Evolutionary conservation across 2,888 invertebrate species (phyloP), one percentile per base, ranked within the genome.

Genomic region (Drosophila quinaria): DNA sequence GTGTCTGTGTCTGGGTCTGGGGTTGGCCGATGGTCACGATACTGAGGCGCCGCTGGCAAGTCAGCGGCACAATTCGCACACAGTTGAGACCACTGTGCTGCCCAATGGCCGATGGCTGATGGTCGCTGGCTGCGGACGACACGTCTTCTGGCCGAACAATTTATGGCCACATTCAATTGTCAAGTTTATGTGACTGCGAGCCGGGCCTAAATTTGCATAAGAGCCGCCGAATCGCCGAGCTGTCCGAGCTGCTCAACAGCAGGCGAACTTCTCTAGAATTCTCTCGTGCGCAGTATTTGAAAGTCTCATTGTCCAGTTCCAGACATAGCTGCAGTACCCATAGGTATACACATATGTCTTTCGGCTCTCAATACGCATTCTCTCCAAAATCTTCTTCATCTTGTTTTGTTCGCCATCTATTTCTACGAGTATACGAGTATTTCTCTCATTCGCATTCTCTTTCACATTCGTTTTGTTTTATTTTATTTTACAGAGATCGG

Each of bases 121-220:
- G 33, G 31, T 19, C 46, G 17, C n/a, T 39, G 47, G n/a, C 35
- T 11, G 55, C 51, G 68, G 74, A 75, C 70, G 78, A 67, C 68
- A 62, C 62, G 78, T 75, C 74, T 78, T 49, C 17, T 55, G 70
- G 33, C 42, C 51, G 63, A 80, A 86, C 91, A 91, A 92, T 91
- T 92, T 91, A 92, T 91, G 90, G 88, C 89, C 87, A 84, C 91
- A 91, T 92, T 92, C 91, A 91, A 92, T 91, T 91, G 91, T 89
- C 89, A 90, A 82, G 82, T 88, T 82, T 82, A 82, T 82, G 82
- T 88, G 82, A 81, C 81, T 84, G 85, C 73, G 73, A 56, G n/a
- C 74, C 74, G 61, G 65, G 68, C 52, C 79, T 67, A 56, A 64
- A 82, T 88, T 88, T 88, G 82, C 82, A 82, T 88, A 82, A 83